Evolutionary conservation across 2,797 vertebrate genomes (phyloP), one percentile per base, ranked within the genome.

Genomic region (Pelobates cultripes): DNA sequence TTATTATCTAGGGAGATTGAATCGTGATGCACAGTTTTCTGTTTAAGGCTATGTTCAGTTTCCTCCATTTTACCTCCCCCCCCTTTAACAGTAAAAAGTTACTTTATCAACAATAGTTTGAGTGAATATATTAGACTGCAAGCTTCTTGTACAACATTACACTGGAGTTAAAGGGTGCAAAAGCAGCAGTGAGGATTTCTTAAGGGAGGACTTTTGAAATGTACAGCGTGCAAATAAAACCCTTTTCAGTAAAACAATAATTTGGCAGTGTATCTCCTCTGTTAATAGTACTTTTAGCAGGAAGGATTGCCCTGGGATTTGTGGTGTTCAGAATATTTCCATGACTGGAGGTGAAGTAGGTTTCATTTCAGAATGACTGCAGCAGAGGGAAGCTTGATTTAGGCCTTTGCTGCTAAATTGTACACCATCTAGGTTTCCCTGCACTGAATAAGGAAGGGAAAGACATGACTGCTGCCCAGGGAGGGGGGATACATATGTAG

Each of bases 191-290:
- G 5, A 40, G 10, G n/a, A 40, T 28, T 9, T 66, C 5, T 40
- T 66, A 14, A 66, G 7, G 4, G 28, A 66, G 66, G 13, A 68
- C 12, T 68, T 41, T 13, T 68, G 7, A 40, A 42, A 43, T 13
- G 40, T 43, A 8, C 40, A 43, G 66, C 17, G 28, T 28, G 17
- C 63, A 28, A 17, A 7, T 64, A 64, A 64, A 64, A 7, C 10
- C 41, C 41, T 3, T 41, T 42, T 68, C 17, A 51, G 7, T 42
- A n/a, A 68, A 68, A 68, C 66, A 68, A 68, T 68, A 68, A 68
- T 41, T 68, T 68, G 66, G 66, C 66, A 68, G 66, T n/a, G 66
- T 43, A 41, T 42, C 66, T 41, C 28, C 66, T 68, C 10, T 68
- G 66, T 68, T 2, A 68, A 68, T 42, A 68, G 28, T 7, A 5